phyloP scores from a whole-genome alignment of 1,140 invertebrate species.

The Homalodisca vitripennis region DNA sequence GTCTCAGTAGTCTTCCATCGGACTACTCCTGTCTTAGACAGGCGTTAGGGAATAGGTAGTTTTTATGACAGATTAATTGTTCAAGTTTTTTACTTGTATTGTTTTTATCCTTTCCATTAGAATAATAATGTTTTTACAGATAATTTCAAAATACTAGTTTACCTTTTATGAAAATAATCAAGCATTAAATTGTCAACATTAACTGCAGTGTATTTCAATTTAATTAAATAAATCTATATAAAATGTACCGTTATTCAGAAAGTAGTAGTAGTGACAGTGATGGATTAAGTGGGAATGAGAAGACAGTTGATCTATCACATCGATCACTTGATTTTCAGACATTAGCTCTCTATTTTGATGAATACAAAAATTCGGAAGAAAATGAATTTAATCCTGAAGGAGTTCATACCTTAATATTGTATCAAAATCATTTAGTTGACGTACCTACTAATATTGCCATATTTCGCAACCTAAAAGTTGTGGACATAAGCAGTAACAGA shows the following conservation, averaged over 20 bases:
- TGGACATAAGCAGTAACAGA: slow-evolving; percentile 90
- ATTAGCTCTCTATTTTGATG: slow-evolving; percentile 57
- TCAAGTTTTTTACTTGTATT: too few species aligned
- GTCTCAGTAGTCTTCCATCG: too few species aligned
- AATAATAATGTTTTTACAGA: too few species aligned
- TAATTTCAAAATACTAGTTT: too few species aligned
- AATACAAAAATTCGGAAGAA: slow-evolving; percentile 49
- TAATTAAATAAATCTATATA: too few species aligned
- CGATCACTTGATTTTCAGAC: slow-evolving; percentile 58
- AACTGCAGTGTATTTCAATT: neutral
- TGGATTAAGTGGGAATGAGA: slow-evolving; percentile 50
- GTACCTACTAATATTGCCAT: slow-evolving; percentile 54
- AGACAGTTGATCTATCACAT: slow-evolving; percentile 67
- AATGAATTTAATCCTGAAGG: slow-evolving; percentile 53
- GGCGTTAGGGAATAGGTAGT: too few species aligned
- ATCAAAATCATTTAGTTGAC: slow-evolving; percentile 65
- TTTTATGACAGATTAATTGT: too few species aligned
- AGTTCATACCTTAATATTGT: slow-evolving; percentile 67
- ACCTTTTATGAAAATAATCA: too few species aligned
- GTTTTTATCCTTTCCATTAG: too few species aligned
- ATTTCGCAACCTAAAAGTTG: slow-evolving; percentile 66
- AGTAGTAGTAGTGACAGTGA: slow-evolving; percentile 72
- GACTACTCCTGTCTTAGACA: too few species aligned
- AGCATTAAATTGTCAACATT: neutral
- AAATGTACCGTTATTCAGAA: slow-evolving; percentile 56